Conservation (phyloP, 2,113 vertebrate species). For the Platysternon megacephalum region DNA sequence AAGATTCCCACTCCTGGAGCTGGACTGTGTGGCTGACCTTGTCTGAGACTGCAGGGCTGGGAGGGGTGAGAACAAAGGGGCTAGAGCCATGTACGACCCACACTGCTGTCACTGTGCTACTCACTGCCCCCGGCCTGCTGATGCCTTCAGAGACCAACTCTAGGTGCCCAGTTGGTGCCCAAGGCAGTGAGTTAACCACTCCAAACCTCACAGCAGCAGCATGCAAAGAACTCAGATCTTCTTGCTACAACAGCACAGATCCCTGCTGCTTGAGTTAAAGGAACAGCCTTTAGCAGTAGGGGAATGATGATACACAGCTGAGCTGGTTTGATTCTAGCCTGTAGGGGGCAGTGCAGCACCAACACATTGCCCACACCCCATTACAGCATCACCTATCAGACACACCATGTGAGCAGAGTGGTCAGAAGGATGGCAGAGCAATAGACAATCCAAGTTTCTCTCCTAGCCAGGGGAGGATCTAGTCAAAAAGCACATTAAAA, state of each 20-base stretch:
- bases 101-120: no score
- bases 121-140: no score
- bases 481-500: no score
- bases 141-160: rapidly evolving
- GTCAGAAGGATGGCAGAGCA: no score
- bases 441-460: no score
- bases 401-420: no score
- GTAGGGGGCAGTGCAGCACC: rapidly evolving
- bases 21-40: rapidly evolving
- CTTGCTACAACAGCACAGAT: rapidly evolving
- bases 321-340: rapidly evolving
- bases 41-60: rapidly evolving
- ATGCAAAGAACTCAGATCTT: background rate
- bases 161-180: background rate
- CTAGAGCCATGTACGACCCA: no score
- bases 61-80: background rate
- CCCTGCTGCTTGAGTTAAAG: background rate
- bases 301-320: rapidly evolving
- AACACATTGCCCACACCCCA: background rate
- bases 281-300: background rate
- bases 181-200: background rate
- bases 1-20: rapidly evolving
- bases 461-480: no score
- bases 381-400: no score
- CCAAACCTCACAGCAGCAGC: background rate